A percentile compares a stretch with the other conserved stretches of the same genome.
Conservation (phyloP, 92 coral and sea anemone genomes). For the Plumapathes pennacea region DNA sequence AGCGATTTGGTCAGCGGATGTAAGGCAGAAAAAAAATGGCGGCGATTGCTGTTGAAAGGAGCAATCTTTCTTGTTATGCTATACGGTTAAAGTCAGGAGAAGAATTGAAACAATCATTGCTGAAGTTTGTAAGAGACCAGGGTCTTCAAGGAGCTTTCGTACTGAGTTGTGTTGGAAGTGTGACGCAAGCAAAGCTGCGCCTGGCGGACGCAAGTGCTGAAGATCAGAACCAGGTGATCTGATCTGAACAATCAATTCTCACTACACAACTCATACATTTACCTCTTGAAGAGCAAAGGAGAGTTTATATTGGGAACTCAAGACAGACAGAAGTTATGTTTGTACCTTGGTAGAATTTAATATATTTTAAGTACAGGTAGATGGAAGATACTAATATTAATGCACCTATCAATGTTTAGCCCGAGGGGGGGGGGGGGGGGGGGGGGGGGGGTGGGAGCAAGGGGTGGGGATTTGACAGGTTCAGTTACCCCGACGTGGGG, state of each 20-base stretch:
- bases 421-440: no score
- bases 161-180: constrained; percentile 91
- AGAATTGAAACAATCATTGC: constrained; percentile 55
- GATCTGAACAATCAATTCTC: background rate
- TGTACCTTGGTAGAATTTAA: no score
- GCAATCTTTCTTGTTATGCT: constrained; percentile 61
- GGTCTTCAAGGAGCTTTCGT: constrained; percentile 74
- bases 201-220: constrained; percentile 54
- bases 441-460: no score
- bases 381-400: no score
- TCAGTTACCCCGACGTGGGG: no score
- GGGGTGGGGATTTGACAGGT: no score
- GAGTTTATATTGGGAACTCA: no score
- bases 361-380: no score
- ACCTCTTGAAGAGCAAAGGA: no score
- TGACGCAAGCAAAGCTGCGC: constrained; percentile 70
- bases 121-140: constrained; percentile 40
- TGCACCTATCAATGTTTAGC: no score
- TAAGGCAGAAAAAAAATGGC: background rate
- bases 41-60: background rate
- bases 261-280: background rate
- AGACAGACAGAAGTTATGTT: no score
- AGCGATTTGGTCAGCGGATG: no score
- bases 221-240: constrained; percentile 21
- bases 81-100: constrained; percentile 82